Evolutionary conservation across 1,140 invertebrate species (phyloP), one percentile per base, ranked within the genome.

Genomic region (Bombus haemorrhoidalis): DNA sequence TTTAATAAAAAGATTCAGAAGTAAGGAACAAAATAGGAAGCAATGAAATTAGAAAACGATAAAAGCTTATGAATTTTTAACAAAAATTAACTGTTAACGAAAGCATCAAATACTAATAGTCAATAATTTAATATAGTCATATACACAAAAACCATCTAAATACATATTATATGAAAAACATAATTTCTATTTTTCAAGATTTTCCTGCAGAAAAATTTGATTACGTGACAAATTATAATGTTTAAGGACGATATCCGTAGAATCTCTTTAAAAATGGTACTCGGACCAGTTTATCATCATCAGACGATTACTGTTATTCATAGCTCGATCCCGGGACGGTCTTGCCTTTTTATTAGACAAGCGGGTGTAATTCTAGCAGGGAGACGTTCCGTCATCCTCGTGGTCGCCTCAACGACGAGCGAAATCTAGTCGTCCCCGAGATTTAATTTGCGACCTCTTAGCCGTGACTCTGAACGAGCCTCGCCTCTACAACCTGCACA

Each of bases 381-480:
- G 8, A 53, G 66, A 80, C 28, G 71, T 43, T 39, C 39, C 73
- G 12, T 32, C 37, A 62, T 72, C 57, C 59, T 71, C 25, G 66
- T 43, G 80, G 41, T 85, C 77, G 76, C 68, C 74, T 53, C 47
- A 53, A 53, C 47, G 47, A 53, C 68, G 79, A 83, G 75, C 66
- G 86, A 88, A 86, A 82, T 75, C 64, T 47, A 18, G 73, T 37
- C 75, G 32, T 47, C 28, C 1, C 62, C 59, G 43, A 39, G 80
- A 89, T 89, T 89, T 89, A 89, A 89, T 89, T 89, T 86, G 87
- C 84, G 18, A 53, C 79, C 47, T 68, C 86, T 89, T 83, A 89
- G 79, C 18, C 84, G 76, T 83, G 79, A 89, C 87, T 84, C 37
- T 84, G 88, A 89, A 86, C 79, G 64, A 41, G 69, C 22, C 25